Conservation (phyloP, 2,113 vertebrate genomes). For the Bolborhynchus lineola region DNA sequence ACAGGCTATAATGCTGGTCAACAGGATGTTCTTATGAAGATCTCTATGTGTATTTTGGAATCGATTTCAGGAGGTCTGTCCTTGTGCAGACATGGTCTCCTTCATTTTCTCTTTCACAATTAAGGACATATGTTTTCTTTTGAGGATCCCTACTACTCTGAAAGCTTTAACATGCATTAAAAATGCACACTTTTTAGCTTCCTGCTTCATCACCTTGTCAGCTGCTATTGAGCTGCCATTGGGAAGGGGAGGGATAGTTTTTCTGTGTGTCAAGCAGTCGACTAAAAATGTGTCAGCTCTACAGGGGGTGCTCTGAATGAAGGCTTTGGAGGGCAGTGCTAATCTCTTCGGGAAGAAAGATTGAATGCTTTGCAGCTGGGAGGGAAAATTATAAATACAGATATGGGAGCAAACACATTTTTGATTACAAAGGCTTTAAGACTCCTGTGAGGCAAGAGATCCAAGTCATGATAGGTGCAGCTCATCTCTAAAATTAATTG, state of each 20-base stretch:
- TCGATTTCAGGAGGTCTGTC: neutral
- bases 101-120: neutral
- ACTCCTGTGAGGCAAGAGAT: constrained; percentile 9
- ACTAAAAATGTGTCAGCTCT: neutral
- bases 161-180: neutral
- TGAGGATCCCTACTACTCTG: neutral
- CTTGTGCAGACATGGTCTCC: neutral
- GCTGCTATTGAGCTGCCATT: neutral
- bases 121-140: neutral
- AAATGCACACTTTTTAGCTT: neutral
- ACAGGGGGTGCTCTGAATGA: neutral
- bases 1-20: rapidly evolving
- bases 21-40: neutral
- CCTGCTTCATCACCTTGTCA: neutral
- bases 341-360: neutral
- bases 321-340: neutral
- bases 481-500: constrained; percentile 53
- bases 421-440: constrained; percentile 13
- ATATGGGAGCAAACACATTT: constrained; percentile 12
- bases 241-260: neutral
- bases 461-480: constrained; percentile 26
- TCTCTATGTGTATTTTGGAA: rapidly evolving
- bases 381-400: neutral
- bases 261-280: neutral
- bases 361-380: neutral